Conservation (phyloP, 1,140 invertebrate species). For the Rhysida immarginata region DNA sequence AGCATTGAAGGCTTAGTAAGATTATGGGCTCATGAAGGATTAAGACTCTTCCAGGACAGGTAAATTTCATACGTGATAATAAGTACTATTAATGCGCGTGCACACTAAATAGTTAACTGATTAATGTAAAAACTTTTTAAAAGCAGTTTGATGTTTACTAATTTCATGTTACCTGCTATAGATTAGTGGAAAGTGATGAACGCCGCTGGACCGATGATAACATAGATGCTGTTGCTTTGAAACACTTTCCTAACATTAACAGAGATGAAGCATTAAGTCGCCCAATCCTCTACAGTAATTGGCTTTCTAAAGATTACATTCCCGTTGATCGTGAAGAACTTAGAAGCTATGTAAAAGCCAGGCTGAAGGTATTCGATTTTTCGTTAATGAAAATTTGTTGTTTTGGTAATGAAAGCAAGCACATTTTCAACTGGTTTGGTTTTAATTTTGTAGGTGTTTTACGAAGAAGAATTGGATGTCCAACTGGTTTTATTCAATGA, state of each 20-base stretch:
- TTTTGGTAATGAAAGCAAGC: not conserved
- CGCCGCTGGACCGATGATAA: constrained; percentile 96
- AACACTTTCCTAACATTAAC: constrained; percentile 89
- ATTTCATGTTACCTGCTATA: constrained; percentile 2
- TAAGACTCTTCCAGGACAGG: constrained; percentile 85
- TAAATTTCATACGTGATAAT: too few species aligned
- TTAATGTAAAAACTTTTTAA: too few species aligned
- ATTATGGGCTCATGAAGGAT: constrained; percentile 95
- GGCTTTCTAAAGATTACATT: constrained; percentile 96
- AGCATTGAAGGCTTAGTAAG: constrained; percentile 86
- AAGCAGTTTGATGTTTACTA: too few species aligned
- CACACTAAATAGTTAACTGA: too few species aligned
- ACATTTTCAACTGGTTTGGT: not conserved
- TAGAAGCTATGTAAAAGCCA: constrained; percentile 88
- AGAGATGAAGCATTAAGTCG: constrained; percentile 65
- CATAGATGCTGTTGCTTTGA: constrained; percentile 81
- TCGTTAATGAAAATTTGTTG: too few species aligned
- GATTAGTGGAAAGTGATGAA: constrained; percentile 87
- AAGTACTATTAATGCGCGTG: too few species aligned
- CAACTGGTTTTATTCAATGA: constrained; percentile 96
- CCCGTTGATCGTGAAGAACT: constrained; percentile 91
- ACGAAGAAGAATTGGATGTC: constrained; percentile 98
- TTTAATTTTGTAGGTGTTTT: constrained; percentile 58
- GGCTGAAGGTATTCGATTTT: constrained; percentile 89
- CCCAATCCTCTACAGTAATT: constrained; percentile 96